Evolutionary conservation across 2,113 vertebrate species (phyloP).

Genomic region (Calyptomena viridis): DNA sequence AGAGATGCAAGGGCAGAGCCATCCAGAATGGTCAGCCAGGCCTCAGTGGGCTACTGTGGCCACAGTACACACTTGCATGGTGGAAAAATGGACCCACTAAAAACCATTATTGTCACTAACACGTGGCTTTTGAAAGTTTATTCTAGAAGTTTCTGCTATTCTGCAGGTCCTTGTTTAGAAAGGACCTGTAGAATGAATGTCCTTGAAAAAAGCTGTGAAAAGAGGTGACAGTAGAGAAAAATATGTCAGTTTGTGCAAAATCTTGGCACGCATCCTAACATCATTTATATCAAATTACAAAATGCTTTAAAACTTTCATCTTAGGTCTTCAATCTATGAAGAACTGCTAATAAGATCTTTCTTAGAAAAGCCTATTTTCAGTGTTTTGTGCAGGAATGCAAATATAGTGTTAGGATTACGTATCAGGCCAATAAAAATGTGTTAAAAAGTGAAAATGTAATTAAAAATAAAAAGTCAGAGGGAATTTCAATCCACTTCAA

Average conservation of each 20-base stretch:
- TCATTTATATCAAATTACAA: not conserved
- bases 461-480: not conserved
- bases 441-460: not conserved
- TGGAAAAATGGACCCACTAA: not conserved
- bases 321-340: not conserved
- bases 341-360: not conserved
- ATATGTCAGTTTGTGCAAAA: not conserved
- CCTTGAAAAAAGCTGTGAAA: not conserved
- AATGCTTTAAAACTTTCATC: not conserved
- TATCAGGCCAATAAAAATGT: not conserved
- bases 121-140: not conserved
- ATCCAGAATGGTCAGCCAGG: not conserved
- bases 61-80: too few relatives aligned
- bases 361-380: not conserved
- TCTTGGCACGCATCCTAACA: not conserved
- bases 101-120: not conserved
- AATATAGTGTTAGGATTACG: not conserved
- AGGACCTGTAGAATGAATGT: not conserved
- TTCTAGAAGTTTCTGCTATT: not conserved
- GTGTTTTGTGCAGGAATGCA: not conserved
- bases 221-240: not conserved
- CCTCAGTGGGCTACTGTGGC: not conserved
- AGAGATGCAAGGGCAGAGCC: not conserved
- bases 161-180: not conserved
- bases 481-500: not conserved